Conservation (phyloP, 2,888 invertebrate species). For the Marronus borbonicus region DNA sequence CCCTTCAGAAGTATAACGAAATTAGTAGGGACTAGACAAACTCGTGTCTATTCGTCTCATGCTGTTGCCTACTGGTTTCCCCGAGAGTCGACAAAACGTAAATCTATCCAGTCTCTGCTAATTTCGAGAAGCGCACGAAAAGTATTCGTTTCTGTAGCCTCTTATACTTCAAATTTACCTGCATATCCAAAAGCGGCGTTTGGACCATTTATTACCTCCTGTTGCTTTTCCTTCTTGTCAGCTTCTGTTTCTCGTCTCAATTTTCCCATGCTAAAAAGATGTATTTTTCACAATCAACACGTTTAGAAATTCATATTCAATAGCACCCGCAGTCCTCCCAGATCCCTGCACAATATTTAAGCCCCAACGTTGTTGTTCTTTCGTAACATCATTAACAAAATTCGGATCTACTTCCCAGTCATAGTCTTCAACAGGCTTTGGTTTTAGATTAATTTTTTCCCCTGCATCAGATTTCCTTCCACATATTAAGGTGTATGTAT, state of each 20-base stretch:
- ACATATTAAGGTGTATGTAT: conserved; percentile 72
- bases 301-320: conserved; percentile 74
- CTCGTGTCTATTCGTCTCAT: too few relatives aligned
- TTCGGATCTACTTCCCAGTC: conserved; percentile 98
- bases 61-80: too few relatives aligned
- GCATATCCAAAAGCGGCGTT: conserved; percentile 86
- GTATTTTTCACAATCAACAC: background rate
- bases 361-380: conserved; percentile 96
- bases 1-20: too few relatives aligned
- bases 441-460: conserved; percentile 72
- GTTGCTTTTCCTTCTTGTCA: conserved; percentile 83
- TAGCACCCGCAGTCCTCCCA: conserved; percentile 86
- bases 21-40: too few relatives aligned
- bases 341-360: conserved; percentile 85
- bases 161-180: conserved; percentile 86
- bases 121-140: too few relatives aligned
- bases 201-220: conserved; percentile 82
- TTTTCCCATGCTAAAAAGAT: conserved; percentile 80
- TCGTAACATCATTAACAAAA: conserved; percentile 94
- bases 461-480: conserved; percentile 81
- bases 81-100: too few relatives aligned
- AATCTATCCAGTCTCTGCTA: too few relatives aligned
- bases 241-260: conserved; percentile 86
- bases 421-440: conserved; percentile 74
- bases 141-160: too few relatives aligned